Conservation (phyloP, 2,888 invertebrate species). For the Parochlus steinenii region DNA sequence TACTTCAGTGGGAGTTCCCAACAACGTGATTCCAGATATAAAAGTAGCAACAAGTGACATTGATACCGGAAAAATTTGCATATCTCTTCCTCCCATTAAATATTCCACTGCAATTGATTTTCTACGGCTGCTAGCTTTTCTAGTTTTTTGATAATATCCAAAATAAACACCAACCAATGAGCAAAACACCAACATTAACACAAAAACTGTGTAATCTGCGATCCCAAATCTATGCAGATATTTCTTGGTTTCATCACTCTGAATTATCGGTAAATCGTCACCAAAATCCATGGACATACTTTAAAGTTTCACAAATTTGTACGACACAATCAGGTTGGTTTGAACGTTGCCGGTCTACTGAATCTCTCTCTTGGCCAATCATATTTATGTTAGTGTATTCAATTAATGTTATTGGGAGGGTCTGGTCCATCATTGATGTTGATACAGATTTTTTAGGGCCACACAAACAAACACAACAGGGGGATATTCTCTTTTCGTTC, state of each 20-base stretch:
- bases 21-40: conserved; percentile 56
- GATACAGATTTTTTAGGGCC: too few species aligned
- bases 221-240: conserved; percentile 40
- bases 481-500: too few species aligned
- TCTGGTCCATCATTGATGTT: too few species aligned
- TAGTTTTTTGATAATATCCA: conserved; percentile 35
- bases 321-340: too few species aligned
- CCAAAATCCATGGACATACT: too few species aligned
- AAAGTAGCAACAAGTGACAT: conserved; percentile 71
- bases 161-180: conserved; percentile 56
- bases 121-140: neutral
- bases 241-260: neutral
- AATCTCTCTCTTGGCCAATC: too few species aligned
- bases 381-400: too few species aligned
- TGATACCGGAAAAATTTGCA: conserved; percentile 67
- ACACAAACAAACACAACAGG: too few species aligned
- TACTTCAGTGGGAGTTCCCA: conserved; percentile 60
- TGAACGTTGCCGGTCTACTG: too few species aligned
- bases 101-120: conserved; percentile 39
- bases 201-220: conserved; percentile 54
- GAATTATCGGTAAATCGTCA: too few species aligned
- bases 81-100: conserved; percentile 63
- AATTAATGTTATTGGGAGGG: too few species aligned
- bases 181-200: conserved; percentile 48
- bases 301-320: too few species aligned